Evolutionary conservation across 2,113 vertebrate genomes (phyloP).

Genomic region (Phaethon lepturus): DNA sequence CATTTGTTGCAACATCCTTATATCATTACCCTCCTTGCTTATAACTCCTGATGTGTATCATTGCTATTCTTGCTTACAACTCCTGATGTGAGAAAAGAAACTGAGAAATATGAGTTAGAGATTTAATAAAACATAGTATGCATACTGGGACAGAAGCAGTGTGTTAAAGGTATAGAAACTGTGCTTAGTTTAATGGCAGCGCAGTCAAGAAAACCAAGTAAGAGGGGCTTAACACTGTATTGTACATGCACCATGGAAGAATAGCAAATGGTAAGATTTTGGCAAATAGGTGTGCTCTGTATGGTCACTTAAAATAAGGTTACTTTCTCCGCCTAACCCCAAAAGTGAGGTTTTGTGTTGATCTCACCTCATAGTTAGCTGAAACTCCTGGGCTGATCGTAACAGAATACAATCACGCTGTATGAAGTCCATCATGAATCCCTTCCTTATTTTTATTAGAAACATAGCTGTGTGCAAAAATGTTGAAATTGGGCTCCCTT

Average conservation of each 20-base stretch:
- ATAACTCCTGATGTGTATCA: conserved; percentile 42
- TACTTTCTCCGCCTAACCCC: not conserved
- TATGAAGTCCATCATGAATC: not conserved
- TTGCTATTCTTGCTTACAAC: conserved; percentile 33
- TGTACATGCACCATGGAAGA: not conserved
- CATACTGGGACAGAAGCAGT: not conserved
- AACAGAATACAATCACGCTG: not conserved
- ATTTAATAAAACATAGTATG: conserved; percentile 37
- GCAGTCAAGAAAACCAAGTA: not conserved
- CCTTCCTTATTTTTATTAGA: not conserved
- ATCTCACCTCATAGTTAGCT: not conserved
- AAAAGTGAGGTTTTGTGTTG: not conserved
- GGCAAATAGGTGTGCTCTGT: not conserved
- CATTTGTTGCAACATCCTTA: conserved; percentile 19
- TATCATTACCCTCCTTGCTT: conserved; percentile 1
- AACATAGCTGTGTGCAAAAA: not conserved
- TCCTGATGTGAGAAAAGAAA: conserved; percentile 8
- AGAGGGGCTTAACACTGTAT: not conserved
- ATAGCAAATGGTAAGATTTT: not conserved
- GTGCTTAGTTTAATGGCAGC: not conserved
- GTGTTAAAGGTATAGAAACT: not conserved
- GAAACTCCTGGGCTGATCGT: not conserved
- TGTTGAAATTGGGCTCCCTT: accelerated
- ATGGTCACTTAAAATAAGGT: not conserved
- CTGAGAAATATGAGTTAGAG: conserved; percentile 36